These are phyloP conservation scores for Xiphophorus couchianus DNA, from an alignment of 2,113 vertebrate species.

Conservation along the genomic window DNA sequence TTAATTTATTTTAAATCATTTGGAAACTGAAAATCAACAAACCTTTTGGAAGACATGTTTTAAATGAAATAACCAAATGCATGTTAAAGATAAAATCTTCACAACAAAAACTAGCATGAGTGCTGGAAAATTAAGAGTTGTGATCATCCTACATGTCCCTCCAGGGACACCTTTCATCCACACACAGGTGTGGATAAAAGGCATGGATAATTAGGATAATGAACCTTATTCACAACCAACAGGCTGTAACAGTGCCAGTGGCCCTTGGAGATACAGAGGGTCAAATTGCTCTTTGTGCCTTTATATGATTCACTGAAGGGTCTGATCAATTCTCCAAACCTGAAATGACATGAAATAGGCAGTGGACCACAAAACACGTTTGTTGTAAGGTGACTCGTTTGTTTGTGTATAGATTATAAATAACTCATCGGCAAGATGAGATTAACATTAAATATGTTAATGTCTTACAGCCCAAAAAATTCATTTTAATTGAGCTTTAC, in stretches of 20 bases:
- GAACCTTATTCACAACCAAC: not conserved
- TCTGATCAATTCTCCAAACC: not conserved
- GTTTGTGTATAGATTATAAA: not conserved
- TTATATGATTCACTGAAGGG: not conserved
- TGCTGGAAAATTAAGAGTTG: not conserved
- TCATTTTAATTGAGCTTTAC: not conserved
- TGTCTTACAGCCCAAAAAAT: not conserved
- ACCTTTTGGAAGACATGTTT: no score
- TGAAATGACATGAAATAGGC: not conserved
- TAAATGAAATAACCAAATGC: no score
- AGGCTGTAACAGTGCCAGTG: not conserved
- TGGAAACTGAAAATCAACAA: no score
- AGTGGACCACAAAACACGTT: not conserved
- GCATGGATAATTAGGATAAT: slow-evolving; percentile 10
- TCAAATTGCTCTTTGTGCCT: not conserved
- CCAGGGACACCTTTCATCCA: not conserved
- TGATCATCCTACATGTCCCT: not conserved
- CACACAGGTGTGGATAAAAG: slow-evolving; percentile 3
- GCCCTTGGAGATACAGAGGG: not conserved
- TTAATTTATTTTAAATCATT: no score
- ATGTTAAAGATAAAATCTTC: not conserved
- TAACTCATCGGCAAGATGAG: not conserved
- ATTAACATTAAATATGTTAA: not conserved
- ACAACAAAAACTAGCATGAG: not conserved
- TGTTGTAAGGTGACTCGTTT: no score